Conservation (phyloP, 2,113 vertebrate species). For the Scalopus aquaticus region DNA sequence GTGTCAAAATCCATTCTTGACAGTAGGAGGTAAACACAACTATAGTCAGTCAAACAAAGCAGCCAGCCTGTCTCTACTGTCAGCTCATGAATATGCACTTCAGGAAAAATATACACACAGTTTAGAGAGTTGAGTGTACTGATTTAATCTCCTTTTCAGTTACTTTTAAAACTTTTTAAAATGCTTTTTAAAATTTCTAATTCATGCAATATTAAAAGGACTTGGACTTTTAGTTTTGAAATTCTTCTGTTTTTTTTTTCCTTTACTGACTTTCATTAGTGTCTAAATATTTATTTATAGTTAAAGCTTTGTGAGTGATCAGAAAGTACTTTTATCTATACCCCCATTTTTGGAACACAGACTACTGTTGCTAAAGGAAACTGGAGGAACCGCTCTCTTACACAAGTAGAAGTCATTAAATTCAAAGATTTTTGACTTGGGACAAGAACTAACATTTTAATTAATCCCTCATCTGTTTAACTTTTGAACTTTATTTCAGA, state of each 20-base stretch:
- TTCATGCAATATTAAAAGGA: conserved; percentile 30
- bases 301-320: conserved; percentile 38
- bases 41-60: conserved; percentile 86
- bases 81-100: conserved; percentile 84
- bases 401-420: conserved; percentile 25
- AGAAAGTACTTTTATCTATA: conserved; percentile 46
- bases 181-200: conserved; percentile 38
- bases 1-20: conserved; percentile 86
- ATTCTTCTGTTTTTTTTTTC: background rate
- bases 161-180: background rate
- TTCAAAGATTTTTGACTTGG: conserved; percentile 12
- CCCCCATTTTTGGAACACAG: conserved; percentile 7
- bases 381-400: background rate
- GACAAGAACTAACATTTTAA: background rate
- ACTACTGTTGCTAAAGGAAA: background rate
- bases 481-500: conserved; percentile 30
- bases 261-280: background rate
- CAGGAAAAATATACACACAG: conserved; percentile 82
- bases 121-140: conserved; percentile 61
- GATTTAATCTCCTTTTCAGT: conserved; percentile 58
- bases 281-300: conserved; percentile 43
- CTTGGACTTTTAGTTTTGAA: conserved; percentile 48
- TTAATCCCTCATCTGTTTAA: background rate
- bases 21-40: conserved; percentile 85
- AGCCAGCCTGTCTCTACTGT: conserved; percentile 85